Evolutionary conservation across 2,797 vertebrate genomes (phyloP), one percentile per base, ranked within the genome.

Genomic region (Petrocephalus schoutedeni): DNA sequence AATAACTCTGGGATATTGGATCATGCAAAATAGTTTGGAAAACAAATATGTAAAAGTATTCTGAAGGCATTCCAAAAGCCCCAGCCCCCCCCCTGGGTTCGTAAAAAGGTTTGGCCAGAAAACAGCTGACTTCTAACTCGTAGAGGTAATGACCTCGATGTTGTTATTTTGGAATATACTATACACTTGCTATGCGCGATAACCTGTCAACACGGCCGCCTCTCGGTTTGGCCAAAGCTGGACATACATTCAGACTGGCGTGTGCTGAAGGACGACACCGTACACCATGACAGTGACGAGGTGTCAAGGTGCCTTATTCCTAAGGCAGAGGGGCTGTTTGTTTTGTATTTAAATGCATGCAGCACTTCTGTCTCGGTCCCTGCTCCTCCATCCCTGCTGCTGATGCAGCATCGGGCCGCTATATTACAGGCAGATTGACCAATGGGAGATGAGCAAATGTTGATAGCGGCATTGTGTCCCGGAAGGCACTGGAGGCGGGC

Each of bases 401-500:
- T 83, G 19, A 45, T 89, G 92, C 91, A 91, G 91, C 90, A 87
- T 61, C 93, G 94, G 23, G 94, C 95, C 94, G 93, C 93, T 93
- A 93, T 94, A 94, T 64, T 71, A 88, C 90, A 91, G 94, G 94
- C 93, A 94, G 93, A 92, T 93, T 94, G 95, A 95, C 94, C 92
- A 94, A 95, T 94, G 91, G 92, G 91, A 93, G 93, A 95, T 93
- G 93, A 94, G 93, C 92, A 91, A 89, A 90, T 49, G 41, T 19
- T 41, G 53, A 10, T 4, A 23, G 89, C 90, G 87, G 86, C 92
- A 28, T 49, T 83, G 53, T 57, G 53, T 28, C 53, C n/a, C 2
- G 53, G 23, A 57, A 54, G 23, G 23, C 56, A 9, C 53, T 54
- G 53, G n/a, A 85, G 23, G 51, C 51, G 2, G 90, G 90, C 90